Conservation (phyloP, 2,113 vertebrate species). For the Herpailurus yagouaroundi region DNA sequence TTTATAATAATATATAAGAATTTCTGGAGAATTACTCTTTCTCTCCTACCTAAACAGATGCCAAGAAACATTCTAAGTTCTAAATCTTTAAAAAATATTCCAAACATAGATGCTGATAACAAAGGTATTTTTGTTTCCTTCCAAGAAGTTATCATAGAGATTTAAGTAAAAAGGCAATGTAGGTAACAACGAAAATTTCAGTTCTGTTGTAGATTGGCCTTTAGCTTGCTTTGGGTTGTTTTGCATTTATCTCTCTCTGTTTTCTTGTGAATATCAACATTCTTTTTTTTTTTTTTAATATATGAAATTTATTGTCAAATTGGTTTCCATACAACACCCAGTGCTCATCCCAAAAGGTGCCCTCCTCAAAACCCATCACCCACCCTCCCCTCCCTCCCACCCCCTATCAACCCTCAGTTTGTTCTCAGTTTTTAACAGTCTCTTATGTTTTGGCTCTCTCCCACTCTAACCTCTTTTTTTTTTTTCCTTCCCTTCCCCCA, state of each 20-base stretch:
- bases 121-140: conserved; percentile 30
- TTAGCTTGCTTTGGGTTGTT: neutral
- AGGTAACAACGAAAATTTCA: neutral
- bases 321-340: too few relatives aligned
- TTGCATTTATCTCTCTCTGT: neutral
- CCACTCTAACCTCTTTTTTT: too few relatives aligned
- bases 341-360: too few relatives aligned
- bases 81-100: neutral
- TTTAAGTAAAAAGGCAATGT: neutral
- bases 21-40: neutral
- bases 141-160: neutral
- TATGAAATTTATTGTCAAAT: too few relatives aligned
- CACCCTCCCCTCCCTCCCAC: too few relatives aligned
- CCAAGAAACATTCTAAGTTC: neutral
- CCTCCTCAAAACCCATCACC: too few relatives aligned
- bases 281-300: neutral
- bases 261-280: neutral
- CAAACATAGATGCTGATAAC: neutral
- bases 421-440: too few relatives aligned
- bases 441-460: too few relatives aligned
- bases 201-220: neutral
- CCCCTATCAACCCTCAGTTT: too few relatives aligned
- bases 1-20: neutral
- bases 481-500: too few relatives aligned
- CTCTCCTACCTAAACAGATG: neutral